Conservation (phyloP, 2,113 vertebrate species). For the Scomber scombrus region DNA sequence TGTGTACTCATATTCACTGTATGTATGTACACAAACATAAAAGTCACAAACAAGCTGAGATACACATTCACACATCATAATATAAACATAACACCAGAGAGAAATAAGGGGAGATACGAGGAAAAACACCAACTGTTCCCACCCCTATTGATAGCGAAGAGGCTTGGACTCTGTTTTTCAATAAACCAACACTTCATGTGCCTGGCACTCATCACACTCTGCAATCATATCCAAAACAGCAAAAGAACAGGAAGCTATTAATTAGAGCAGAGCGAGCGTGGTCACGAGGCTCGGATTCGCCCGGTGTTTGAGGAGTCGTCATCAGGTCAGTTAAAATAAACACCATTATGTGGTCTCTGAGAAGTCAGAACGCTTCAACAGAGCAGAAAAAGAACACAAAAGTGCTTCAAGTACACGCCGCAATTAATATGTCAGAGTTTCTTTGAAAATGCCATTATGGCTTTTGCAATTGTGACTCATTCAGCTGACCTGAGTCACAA, state of each 20-base stretch:
- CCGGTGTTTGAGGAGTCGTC: constrained; percentile 44
- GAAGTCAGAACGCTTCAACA: constrained; percentile 18
- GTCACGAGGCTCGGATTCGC: constrained; percentile 10
- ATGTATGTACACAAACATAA: constrained; percentile 9
- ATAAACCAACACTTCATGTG: constrained; percentile 58
- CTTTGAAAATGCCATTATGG: constrained; percentile 47
- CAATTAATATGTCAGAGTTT: constrained; percentile 45
- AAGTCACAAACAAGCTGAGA: constrained; percentile 2
- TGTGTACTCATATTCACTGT: neutral
- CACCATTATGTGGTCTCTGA: neutral
- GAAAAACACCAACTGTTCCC: neutral
- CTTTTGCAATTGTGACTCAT: constrained; percentile 60
- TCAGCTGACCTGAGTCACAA: constrained; percentile 46
- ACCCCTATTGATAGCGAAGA: constrained; percentile 23
- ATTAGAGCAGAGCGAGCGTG: constrained; percentile 58
- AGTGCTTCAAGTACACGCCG: constrained; percentile 11
- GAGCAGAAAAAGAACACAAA: constrained; percentile 23
- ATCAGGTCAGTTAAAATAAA: constrained; percentile 52
- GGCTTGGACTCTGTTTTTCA: constrained; percentile 36
- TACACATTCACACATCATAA: constrained; percentile 9
- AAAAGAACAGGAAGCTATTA: constrained; percentile 64
- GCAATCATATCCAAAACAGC: constrained; percentile 57
- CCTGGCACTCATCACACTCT: constrained; percentile 55
- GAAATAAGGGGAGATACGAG: constrained; percentile 6
- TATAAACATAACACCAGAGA: constrained; percentile 13